These are phyloP conservation scores for Eustalomyia histrio DNA, from an alignment of 2,888 invertebrate genomes.

Conservation along the genomic window DNA sequence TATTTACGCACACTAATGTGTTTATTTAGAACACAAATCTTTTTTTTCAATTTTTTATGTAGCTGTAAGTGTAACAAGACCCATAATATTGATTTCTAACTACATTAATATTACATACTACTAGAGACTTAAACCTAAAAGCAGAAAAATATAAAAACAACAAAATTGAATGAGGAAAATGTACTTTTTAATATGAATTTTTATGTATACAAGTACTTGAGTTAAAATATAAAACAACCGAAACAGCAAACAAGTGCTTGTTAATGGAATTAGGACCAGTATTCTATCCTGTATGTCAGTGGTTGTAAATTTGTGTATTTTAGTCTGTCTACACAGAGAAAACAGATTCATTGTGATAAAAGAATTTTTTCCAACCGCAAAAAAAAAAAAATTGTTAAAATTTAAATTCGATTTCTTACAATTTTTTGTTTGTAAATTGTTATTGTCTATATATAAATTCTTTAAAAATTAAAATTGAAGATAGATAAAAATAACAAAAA, in stretches of 20 bases:
- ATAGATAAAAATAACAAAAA: no score
- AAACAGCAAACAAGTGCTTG: slow-evolving; percentile 23
- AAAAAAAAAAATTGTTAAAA: no score
- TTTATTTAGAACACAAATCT: slow-evolving; percentile 31
- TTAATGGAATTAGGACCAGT: slow-evolving; percentile 20
- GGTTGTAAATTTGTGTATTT: slow-evolving; percentile 29
- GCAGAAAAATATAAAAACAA: slow-evolving; percentile 10
- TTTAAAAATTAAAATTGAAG: no score
- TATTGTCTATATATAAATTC: no score
- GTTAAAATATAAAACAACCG: neutral
- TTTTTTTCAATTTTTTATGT: neutral
- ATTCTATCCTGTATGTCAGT: slow-evolving; percentile 27
- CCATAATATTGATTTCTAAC: slow-evolving; percentile 35
- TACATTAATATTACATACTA: slow-evolving; percentile 22
- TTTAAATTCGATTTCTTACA: no score
- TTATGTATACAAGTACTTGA: slow-evolving; percentile 1
- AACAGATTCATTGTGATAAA: no score
- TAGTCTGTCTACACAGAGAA: neutral
- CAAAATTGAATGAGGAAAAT: slow-evolving; percentile 3
- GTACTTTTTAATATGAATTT: neutral
- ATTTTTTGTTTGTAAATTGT: no score
- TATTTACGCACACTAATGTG: slow-evolving; percentile 36
- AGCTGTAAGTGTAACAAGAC: slow-evolving; percentile 13
- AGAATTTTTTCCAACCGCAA: no score
- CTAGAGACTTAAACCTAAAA: slow-evolving; percentile 11